phyloP scores from a whole-genome alignment of 2,888 invertebrate genomes.

The Molorchus minor region DNA sequence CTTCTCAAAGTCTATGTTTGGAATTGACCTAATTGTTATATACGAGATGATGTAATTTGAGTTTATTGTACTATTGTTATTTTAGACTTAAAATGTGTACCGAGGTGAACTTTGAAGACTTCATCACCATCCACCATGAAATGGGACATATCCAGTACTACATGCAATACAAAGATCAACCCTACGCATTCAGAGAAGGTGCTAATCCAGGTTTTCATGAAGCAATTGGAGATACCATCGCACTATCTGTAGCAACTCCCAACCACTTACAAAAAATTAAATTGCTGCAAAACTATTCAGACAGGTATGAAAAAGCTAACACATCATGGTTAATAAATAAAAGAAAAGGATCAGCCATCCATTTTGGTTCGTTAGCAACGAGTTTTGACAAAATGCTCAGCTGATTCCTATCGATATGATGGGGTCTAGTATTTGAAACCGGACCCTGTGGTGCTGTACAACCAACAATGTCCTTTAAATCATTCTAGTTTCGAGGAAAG shows the following conservation, averaged over 20 bases:
- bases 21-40: too few species aligned
- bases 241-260: conserved; percentile 68
- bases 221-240: conserved; percentile 71
- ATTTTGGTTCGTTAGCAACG: too few species aligned
- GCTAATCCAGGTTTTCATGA: conserved; percentile 73
- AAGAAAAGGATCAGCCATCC: too few species aligned
- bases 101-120: conserved; percentile 66
- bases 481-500: conserved; percentile 53
- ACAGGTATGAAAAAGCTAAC: conserved; percentile 14
- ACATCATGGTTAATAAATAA: too few species aligned
- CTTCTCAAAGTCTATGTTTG: too few species aligned
- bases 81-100: conserved; percentile 71
- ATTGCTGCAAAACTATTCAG: conserved; percentile 51
- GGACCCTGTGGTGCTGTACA: too few species aligned
- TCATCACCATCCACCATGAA: conserved; percentile 78
- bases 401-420: too few species aligned
- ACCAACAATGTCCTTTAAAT: too few species aligned
- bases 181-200: conserved; percentile 64
- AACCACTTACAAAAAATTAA: conserved; percentile 64
- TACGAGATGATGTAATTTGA: background rate
- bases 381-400: too few species aligned
- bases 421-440: too few species aligned
- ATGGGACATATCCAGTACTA: conserved; percentile 76
- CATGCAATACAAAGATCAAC: conserved; percentile 68
- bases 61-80: too few species aligned